Evolutionary conservation across 2,113 vertebrate genomes (phyloP).

Genomic region (Cheirogaleus medius): DNA sequence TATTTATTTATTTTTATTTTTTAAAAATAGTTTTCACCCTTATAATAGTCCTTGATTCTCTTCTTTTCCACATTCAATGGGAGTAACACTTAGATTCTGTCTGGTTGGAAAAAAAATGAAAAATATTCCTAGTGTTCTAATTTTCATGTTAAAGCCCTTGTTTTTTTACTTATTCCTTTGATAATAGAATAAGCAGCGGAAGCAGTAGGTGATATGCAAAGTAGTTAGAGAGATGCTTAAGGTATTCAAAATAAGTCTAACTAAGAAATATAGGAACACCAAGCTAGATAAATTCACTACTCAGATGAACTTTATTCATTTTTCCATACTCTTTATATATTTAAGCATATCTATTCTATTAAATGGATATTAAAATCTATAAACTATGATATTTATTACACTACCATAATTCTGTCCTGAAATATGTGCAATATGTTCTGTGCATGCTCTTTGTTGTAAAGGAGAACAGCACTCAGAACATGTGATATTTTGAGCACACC

Average conservation of each 20-base stretch:
- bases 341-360: neutral
- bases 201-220: neutral
- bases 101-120: neutral
- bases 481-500: neutral
- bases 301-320: neutral
- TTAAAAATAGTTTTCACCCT: neutral
- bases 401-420: neutral
- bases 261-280: neutral
- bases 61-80: neutral
- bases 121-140: neutral
- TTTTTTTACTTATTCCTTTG: neutral
- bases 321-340: neutral
- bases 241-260: neutral
- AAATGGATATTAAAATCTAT: neutral
- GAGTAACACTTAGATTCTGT: neutral
- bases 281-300: neutral
- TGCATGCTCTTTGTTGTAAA: neutral
- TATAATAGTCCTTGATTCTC: neutral
- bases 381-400: neutral
- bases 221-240: neutral
- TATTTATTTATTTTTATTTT: no score
- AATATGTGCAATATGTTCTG: rapidly evolving
- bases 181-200: neutral
- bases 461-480: neutral
- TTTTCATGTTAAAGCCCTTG: neutral